Evolutionary conservation across 2,888 invertebrate genomes (phyloP).

Genomic region (Teleiodes luculella): DNA sequence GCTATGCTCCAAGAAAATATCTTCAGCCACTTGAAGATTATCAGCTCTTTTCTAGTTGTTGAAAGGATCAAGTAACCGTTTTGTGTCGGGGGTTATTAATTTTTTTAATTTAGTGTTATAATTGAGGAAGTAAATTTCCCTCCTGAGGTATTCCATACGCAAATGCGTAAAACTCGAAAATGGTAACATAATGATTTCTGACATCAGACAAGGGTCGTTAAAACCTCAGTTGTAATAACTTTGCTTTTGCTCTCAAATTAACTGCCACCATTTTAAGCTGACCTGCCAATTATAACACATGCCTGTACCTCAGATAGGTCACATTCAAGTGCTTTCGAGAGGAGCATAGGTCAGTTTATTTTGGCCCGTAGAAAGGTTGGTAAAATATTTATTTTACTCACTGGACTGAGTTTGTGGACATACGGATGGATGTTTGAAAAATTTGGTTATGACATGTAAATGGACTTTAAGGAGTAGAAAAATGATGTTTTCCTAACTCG

Average conservation of each 20-base stretch:
- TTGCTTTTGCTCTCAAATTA: slow-evolving; percentile 30
- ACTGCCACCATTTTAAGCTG: slow-evolving; percentile 28
- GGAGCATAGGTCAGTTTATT: slow-evolving; percentile 30
- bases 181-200: slow-evolving; percentile 24
- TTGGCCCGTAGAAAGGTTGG: slow-evolving; percentile 35
- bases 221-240: slow-evolving; percentile 29
- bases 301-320: not conserved
- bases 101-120: too few species aligned
- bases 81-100: too few species aligned
- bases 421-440: not conserved
- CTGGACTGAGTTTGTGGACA: not conserved
- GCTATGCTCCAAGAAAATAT: too few species aligned
- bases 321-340: not conserved
- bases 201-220: slow-evolving; percentile 28
- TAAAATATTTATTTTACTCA: slow-evolving; percentile 46
- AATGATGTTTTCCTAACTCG: too few species aligned
- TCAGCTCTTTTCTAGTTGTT: too few species aligned
- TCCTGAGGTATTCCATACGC: too few species aligned
- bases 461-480: too few species aligned
- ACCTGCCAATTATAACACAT: slow-evolving; percentile 12
- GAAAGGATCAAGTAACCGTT: too few species aligned
- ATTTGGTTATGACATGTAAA: too few species aligned
- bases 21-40: too few species aligned
- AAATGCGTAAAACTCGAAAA: too few species aligned
- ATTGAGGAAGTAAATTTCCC: too few species aligned